These are phyloP conservation scores for Neuroscelio doddi DNA, from an alignment of 2,888 invertebrate species.

Conservation along the genomic window DNA sequence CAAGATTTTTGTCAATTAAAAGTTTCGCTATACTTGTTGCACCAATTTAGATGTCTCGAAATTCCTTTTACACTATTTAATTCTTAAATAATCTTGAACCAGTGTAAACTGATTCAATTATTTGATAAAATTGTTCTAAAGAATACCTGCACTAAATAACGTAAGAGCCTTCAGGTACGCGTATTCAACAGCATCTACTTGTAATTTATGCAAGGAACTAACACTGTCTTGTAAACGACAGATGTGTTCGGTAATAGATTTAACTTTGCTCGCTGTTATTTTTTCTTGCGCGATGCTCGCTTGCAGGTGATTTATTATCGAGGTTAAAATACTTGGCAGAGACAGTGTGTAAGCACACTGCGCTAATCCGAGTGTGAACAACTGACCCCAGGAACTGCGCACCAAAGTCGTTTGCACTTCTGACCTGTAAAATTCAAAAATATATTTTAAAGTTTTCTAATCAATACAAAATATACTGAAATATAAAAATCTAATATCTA, in stretches of 20 bases:
- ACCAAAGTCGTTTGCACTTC: slow-evolving; percentile 89
- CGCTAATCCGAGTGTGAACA: slow-evolving; percentile 92
- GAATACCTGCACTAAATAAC: slow-evolving; percentile 84
- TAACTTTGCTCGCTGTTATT: slow-evolving; percentile 83
- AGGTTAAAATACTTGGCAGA: slow-evolving; percentile 86
- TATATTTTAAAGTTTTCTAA: too few species aligned
- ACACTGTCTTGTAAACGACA: slow-evolving; percentile 89
- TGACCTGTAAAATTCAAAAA: slow-evolving; percentile 75
- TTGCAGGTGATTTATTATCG: slow-evolving; percentile 86
- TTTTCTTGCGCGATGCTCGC: slow-evolving; percentile 83
- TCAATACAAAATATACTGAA: too few species aligned
- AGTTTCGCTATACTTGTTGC: too few species aligned
- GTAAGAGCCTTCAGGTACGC: slow-evolving; percentile 90
- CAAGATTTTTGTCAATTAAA: too few species aligned
- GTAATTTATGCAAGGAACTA: slow-evolving; percentile 80
- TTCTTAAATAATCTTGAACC: too few species aligned
- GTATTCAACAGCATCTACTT: slow-evolving; percentile 88
- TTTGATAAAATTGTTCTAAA: too few species aligned
- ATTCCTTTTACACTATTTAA: too few species aligned
- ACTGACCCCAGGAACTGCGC: slow-evolving; percentile 92
- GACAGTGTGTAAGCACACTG: slow-evolving; percentile 88
- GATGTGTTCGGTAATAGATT: slow-evolving; percentile 85
- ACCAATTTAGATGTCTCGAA: too few species aligned
- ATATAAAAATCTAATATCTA: too few species aligned
- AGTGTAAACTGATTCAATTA: too few species aligned